Conservation (phyloP, 2,888 invertebrate genomes). For the Dolichomitus sp. region DNA sequence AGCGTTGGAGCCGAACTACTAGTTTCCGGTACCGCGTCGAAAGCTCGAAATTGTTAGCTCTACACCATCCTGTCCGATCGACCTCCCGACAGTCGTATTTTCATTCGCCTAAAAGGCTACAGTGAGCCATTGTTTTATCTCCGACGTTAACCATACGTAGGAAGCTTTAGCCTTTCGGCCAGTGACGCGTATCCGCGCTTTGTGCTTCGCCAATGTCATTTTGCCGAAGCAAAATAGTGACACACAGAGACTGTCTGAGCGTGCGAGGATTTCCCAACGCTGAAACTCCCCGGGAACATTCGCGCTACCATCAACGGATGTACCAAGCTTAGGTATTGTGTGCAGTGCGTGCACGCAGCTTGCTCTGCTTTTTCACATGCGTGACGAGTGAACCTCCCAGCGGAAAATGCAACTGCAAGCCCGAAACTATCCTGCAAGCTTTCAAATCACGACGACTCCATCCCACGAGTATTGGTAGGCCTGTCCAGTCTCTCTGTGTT, state of each 20-base stretch:
- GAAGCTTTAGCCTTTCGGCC: constrained; percentile 16
- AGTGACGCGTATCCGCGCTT: constrained; percentile 2
- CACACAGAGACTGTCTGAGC: constrained; percentile 13
- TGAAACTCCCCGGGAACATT: neutral
- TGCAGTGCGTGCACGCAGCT: neutral
- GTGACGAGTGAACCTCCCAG: neutral
- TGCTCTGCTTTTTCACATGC: neutral
- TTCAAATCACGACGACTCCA: constrained; percentile 20
- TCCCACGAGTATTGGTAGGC: neutral
- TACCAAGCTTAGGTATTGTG: constrained; percentile 12
- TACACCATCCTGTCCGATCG: constrained; percentile 16
- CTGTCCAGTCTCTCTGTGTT: neutral
- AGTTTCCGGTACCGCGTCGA: constrained; percentile 3
- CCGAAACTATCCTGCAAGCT: constrained; percentile 17
- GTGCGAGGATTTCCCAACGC: constrained; percentile 23
- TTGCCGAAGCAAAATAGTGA: constrained; percentile 19
- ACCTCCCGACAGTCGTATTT: constrained; percentile 41
- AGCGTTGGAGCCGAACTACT: constrained; percentile 1
- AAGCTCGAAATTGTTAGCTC: constrained; percentile 30
- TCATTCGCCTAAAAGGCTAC: constrained; percentile 70
- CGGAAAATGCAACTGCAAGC: neutral
- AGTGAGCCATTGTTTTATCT: constrained; percentile 67
- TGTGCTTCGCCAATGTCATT: constrained; percentile 26
- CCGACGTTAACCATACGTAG: constrained; percentile 24
- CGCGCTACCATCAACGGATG: neutral